Evolutionary conservation across 2,888 invertebrate species (phyloP), one percentile per base, ranked within the genome.

Genomic region (Hydraecia micacea): DNA sequence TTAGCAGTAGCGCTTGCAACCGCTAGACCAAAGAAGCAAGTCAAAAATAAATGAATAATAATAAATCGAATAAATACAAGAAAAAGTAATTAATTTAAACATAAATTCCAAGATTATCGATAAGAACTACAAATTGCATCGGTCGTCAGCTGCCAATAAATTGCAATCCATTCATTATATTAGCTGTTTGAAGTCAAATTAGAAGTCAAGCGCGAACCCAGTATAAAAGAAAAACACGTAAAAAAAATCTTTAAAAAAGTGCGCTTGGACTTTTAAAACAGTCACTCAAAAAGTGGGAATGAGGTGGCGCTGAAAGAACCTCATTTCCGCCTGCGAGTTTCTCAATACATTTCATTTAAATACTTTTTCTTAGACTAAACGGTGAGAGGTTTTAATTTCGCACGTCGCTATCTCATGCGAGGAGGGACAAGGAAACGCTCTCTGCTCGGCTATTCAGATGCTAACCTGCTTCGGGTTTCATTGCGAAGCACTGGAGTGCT

Each of bases 271-370:
- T 93, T 93, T 92, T 94, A 92, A 94, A 95, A 94, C 93, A 94
- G 93, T 94, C 93, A 91, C 93, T 94, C 94, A 93, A 93, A 80
- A 94, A 93, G 91, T 93, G 91, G 90, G 92, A 94, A 93, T 92
- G 93, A 94, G 93, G 91, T 90, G 86, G 87, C 91, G 88, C 85
- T 96, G 95, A 96, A 96, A 96, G 96, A 95, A 96, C 91, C 95
- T 96, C 96, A 96, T 96, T 96, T 96, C 96, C 96, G 93, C 91
- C 88, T 88, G 93, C 91, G 94, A 93, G 93, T 95, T 95, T 95
- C 93, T 96, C 96, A 95, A 96, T 96, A 96, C 95, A 96, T 96
- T 96, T 96, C 95, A 96, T 96, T 96, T 96, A 95, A 95, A 96
- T 95, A 94, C 94, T 93, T 94, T 85, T 94, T 92, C 93, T 91